These are phyloP conservation scores for Meghimatium bilineatum DNA, from an alignment of 2,888 invertebrate species.

Conservation along the genomic window DNA sequence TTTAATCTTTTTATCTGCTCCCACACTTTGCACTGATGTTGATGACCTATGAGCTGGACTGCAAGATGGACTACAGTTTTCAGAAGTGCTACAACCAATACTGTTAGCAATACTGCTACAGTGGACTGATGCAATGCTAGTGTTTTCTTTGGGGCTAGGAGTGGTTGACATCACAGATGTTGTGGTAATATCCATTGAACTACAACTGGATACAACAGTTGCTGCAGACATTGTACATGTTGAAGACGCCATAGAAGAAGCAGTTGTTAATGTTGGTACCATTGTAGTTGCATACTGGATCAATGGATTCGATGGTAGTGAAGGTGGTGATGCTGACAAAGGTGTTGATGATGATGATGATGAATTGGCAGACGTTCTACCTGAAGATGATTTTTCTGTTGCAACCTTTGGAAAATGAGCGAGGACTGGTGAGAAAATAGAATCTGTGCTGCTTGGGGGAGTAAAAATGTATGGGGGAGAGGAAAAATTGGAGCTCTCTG, in stretches of 20 bases:
- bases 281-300: constrained; percentile 19
- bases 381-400: neutral
- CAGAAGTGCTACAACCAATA: constrained; percentile 31
- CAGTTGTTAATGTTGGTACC: neutral
- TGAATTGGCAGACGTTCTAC: neutral
- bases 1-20: constrained; percentile 72
- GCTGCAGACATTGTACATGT: neutral
- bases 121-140: constrained; percentile 33
- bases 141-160: constrained; percentile 33
- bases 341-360: constrained; percentile 22
- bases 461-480: constrained; percentile 47
- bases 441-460: constrained; percentile 42
- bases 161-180: constrained; percentile 57
- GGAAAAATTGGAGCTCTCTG: constrained; percentile 47
- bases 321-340: constrained; percentile 6
- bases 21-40: neutral
- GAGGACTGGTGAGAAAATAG: constrained; percentile 33
- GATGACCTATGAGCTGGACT: constrained; percentile 19
- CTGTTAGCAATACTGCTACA: constrained; percentile 45
- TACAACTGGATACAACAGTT: constrained; percentile 18
- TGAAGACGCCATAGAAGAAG: constrained; percentile 11
- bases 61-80: constrained; percentile 5
- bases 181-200: constrained; percentile 50
- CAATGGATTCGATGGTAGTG: neutral
- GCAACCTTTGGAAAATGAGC: constrained; percentile 11